Evolutionary conservation across 2,797 vertebrate genomes (phyloP), one percentile per base, ranked within the genome.

Genomic region (Phylloscopus collybita): DNA sequence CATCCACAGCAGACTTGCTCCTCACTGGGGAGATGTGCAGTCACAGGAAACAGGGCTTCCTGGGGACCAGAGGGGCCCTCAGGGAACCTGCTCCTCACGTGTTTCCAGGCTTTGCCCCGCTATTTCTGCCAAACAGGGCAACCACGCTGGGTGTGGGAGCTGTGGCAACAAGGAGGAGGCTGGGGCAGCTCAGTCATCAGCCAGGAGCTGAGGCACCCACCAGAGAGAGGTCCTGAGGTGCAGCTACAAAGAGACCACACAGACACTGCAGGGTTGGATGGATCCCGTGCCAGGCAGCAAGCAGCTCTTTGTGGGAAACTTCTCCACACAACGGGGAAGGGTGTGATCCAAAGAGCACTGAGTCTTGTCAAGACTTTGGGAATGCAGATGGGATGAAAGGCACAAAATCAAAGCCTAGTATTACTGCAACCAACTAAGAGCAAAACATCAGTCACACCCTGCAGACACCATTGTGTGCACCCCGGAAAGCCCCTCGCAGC

Each of bases 191-290:
- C 7, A 6, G 67, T 30, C 3, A 0, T 2, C 60, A 57, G 49
- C 22, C n/a, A 23, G 70, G 53, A 67, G 71, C 50, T 44, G 36
- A 23, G 25, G 25, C 53, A 53, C 22, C 27, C 86, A 53, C 18
- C 30, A 30, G 36, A 16, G 1, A 5, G 34, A 16, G 6, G 0
- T 16, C 11, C 45, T 61, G 65, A 76, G 20, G 38, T 27, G 62
- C 34, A 62, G 70, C 66, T 42, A 29, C 47, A 70, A 4, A 59
- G 66, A 70, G 59, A 50, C 49, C 57, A 84, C 34, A 38, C 23
- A 44, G 29, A 69, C n/a, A 74, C 6, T 13, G 34, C 45, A 14
- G 30, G 49, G 9, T 5, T 51, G 45, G 49, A 67, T 0, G 0
- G 36, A 76, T 27, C 53, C 71, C 62, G 65, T 0, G 5, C n/a